These are phyloP conservation scores for Eonycteris spelaea DNA, from an alignment of 2,113 vertebrate genomes.

Conservation along the genomic window DNA sequence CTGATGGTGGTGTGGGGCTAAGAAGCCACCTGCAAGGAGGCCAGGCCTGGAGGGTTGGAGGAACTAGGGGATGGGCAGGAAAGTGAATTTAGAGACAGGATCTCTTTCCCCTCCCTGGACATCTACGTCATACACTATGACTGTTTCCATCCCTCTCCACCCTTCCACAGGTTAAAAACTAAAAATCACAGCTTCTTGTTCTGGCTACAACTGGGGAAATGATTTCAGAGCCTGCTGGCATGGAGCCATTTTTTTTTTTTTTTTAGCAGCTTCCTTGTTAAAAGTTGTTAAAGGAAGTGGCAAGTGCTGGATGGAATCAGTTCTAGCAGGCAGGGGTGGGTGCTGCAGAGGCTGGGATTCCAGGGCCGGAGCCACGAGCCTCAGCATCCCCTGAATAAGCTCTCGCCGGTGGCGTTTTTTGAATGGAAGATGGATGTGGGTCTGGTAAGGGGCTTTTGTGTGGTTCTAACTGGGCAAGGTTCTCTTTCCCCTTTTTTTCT, in stretches of 20 bases:
- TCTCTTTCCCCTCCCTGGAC: neutral
- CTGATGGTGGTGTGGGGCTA: neutral
- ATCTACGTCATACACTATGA: neutral
- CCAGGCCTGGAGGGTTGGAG: neutral
- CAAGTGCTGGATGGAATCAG: neutral
- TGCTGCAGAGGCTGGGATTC: neutral
- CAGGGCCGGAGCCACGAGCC: neutral
- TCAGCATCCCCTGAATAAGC: fast-evolving
- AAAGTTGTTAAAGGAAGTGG: constrained; percentile 56
- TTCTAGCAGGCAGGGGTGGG: neutral
- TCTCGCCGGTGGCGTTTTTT: neutral
- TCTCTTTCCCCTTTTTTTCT: neutral
- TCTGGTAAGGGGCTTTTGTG: neutral
- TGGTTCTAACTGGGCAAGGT: neutral
- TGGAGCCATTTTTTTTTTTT: neutral
- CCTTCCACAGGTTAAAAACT: neutral
- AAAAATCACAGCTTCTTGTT: neutral
- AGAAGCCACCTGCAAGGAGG: fast-evolving
- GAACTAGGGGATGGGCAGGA: neutral
- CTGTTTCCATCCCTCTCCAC: neutral
- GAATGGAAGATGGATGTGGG: neutral
- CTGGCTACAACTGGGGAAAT: constrained; percentile 51
- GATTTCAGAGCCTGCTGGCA: constrained; percentile 65
- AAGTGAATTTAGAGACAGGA: neutral
- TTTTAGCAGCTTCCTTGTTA: constrained; percentile 39